Evolutionary conservation across 2,888 invertebrate genomes (phyloP), one percentile per base, ranked within the genome.

Genomic region (Choristoneura rosaceana): DNA sequence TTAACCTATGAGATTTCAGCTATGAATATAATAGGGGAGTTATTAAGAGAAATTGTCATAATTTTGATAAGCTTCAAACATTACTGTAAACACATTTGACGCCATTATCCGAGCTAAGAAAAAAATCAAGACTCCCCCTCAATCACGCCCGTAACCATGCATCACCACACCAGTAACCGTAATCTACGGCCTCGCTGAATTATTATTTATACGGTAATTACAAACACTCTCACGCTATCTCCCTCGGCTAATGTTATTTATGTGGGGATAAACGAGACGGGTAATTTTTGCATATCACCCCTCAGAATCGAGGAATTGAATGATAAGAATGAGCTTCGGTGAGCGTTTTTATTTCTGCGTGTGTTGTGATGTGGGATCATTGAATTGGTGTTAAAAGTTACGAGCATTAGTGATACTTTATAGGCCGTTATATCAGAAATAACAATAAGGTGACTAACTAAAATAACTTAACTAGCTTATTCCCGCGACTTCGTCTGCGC

Each of bases 151-250:
- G 68, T 64, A 43, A 75, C 83, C 83, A 86, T 91, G 86, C 85
- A 91, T 93, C 92, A 91, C 87, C 25, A 25, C 25, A 25, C 25
- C 84, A 83, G 85, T 89, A 89, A 90, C 87, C 82, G 87, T 93
- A 93, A 94, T 94, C 93, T 94, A 91, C 88, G 90, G 80, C 85
- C 82, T 70, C 82, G 73, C 83, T 81, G 87, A 91, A 93, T 94
- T 89, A 94, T 94, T 94, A 94, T 94, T 93, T 94, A 94, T 94
- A 94, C 87, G 90, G 93, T 94, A 93, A 94, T 94, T 94, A 93
- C 93, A 90, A 92, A 92, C 91, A 90, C 91, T 90, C 91, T 83
- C 90, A 88, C 88, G 90, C 86, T 89, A 91, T 90, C 92, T 88
- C 85, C 80, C 86, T 80, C 81, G 75, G 74, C 85, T 92, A 90